phyloP scores from a whole-genome alignment of 37 sponge, comb jelly and placozoan genomes.

The Agelas oroides region DNA sequence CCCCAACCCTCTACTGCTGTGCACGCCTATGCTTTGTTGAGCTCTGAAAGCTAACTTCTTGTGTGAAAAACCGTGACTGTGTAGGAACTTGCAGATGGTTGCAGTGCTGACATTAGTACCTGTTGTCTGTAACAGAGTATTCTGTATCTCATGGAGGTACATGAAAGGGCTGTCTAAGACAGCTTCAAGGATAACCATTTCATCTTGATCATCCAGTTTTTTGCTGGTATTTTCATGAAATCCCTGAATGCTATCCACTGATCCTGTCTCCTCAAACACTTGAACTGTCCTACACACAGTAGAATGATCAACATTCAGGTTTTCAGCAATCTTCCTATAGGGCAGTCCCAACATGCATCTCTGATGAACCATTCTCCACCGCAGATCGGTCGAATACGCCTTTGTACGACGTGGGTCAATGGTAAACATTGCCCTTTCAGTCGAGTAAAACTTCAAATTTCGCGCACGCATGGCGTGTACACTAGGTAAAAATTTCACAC shows the following conservation, averaged over 20 bases:
- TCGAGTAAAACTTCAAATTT: too few relatives aligned
- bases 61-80: constrained; percentile 3
- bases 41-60: background rate
- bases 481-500: too few relatives aligned
- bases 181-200: constrained; percentile 3
- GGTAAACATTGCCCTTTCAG: too few relatives aligned
- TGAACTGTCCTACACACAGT: background rate
- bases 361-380: background rate
- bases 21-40: too few relatives aligned
- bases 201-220: constrained; percentile 9
- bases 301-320: background rate
- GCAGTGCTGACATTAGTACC: constrained; percentile 22
- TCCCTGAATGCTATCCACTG: background rate
- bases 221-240: constrained; percentile 10
- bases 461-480: too few relatives aligned
- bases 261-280: too few relatives aligned
- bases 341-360: background rate
- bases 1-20: too few relatives aligned
- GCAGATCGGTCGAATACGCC: too few relatives aligned
- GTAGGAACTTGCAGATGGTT: constrained; percentile 13
- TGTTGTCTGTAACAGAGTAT: background rate
- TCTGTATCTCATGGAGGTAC: constrained; percentile 16
- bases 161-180: constrained; percentile 9
- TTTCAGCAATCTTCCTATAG: too few relatives aligned
- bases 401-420: too few relatives aligned